Evolutionary conservation across 2,797 vertebrate species (phyloP).

Genomic region (Chelonia mydas): DNA sequence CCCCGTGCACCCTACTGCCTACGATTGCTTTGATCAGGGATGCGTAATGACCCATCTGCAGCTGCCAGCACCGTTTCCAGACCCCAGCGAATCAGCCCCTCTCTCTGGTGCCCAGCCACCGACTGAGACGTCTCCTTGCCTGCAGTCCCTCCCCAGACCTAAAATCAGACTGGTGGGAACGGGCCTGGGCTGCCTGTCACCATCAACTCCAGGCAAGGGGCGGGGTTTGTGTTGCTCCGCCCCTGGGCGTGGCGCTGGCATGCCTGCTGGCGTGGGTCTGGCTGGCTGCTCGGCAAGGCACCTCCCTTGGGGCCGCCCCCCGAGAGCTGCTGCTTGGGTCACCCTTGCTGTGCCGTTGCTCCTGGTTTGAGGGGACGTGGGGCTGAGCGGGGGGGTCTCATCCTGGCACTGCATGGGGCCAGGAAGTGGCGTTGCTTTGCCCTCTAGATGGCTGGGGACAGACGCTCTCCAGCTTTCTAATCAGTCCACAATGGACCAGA

Average conservation of each 20-base stretch:
- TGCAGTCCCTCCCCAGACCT: not conserved
- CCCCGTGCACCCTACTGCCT: too few species aligned
- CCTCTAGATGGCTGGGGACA: not conserved
- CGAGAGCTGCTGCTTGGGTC: too few species aligned
- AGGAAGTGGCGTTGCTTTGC: not conserved
- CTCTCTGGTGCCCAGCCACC: not conserved
- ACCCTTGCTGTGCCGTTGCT: not conserved
- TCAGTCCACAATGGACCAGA: rapidly evolving
- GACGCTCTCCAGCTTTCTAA: rapidly evolving
- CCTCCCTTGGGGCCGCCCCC: too few species aligned
- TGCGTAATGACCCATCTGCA: too few species aligned
- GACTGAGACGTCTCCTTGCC: not conserved
- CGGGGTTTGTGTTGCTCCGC: not conserved
- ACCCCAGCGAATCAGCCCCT: not conserved
- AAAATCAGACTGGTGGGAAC: not conserved
- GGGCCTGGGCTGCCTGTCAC: not conserved
- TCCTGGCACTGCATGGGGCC: not conserved
- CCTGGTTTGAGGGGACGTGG: not conserved
- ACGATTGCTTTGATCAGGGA: not conserved
- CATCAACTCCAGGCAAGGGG: not conserved
- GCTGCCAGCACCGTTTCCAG: not conserved
- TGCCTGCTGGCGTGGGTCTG: too few species aligned
- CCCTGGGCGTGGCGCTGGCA: not conserved
- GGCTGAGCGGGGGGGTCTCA: not conserved
- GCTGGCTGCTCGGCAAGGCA: too few species aligned